Conservation (phyloP, 2,113 vertebrate genomes). For the Mesoclemmys tuberculata region DNA sequence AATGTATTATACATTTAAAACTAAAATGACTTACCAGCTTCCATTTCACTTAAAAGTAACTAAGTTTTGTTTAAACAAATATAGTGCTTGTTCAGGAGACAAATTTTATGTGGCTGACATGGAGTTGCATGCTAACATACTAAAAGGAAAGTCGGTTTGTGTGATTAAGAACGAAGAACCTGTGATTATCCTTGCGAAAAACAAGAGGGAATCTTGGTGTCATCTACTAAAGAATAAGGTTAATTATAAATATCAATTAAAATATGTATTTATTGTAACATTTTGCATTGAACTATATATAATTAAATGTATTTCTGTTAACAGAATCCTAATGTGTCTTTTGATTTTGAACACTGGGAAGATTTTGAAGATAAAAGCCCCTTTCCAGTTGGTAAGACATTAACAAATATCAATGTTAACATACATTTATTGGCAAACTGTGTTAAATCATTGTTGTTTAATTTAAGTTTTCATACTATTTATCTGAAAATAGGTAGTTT, state of each 20-base stretch:
- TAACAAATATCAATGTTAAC: not conserved
- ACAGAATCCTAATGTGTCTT: slow-evolving; percentile 78
- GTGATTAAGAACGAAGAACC: slow-evolving; percentile 60
- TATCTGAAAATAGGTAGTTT: not conserved
- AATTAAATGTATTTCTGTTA: slow-evolving; percentile 12
- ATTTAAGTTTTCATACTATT: not conserved
- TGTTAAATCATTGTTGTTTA: not conserved
- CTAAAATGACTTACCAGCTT: not conserved
- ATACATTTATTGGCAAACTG: fast-evolving
- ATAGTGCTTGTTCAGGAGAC: slow-evolving; percentile 76
- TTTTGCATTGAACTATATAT: not conserved
- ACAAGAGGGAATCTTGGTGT: slow-evolving; percentile 62
- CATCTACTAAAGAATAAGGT: slow-evolving; percentile 77
- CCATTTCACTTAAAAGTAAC: not conserved
- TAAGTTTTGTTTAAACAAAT: not conserved
- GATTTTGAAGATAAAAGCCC: slow-evolving; percentile 70
- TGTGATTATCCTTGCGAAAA: slow-evolving; percentile 73
- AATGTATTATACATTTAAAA: not conserved
- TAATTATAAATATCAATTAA: not conserved
- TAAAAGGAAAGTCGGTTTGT: slow-evolving; percentile 65
- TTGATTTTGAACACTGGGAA: slow-evolving; percentile 81
- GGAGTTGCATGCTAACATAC: slow-evolving; percentile 68
- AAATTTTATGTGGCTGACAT: slow-evolving; percentile 78
- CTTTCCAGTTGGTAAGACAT: slow-evolving; percentile 71
- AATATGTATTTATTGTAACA: fast-evolving